Conservation (phyloP, 2,888 invertebrate species). For the Phorcus lineatus region DNA sequence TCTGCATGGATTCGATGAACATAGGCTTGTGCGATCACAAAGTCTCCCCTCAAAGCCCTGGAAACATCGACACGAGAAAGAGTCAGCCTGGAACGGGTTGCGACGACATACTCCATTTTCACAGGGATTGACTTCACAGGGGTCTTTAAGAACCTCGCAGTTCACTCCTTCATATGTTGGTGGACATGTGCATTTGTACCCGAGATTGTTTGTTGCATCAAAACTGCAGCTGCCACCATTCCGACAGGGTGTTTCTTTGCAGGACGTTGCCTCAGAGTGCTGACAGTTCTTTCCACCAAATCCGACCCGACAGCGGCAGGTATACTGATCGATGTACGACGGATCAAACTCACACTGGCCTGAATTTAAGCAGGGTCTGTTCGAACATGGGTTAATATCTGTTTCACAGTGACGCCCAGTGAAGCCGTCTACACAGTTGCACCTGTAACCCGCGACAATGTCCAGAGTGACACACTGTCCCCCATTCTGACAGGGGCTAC, state of each 20-base stretch:
- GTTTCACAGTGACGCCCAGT: slow-evolving; percentile 16
- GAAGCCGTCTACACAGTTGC: background rate
- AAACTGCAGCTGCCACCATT: slow-evolving; percentile 10
- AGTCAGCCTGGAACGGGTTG: background rate
- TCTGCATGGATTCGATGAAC: slow-evolving; percentile 10
- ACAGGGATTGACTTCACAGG: background rate
- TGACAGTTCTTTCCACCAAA: slow-evolving; percentile 20
- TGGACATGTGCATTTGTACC: slow-evolving; percentile 18
- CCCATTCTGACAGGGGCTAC: background rate
- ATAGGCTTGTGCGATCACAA: background rate
- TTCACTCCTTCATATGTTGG: slow-evolving; percentile 14
- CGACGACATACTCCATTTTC: background rate
- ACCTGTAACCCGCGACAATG: background rate
- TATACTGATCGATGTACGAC: slow-evolving; percentile 6
- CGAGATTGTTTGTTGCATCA: background rate
- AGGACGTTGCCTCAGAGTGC: background rate
- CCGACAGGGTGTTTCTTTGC: background rate
- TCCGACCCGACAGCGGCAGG: slow-evolving; percentile 19
- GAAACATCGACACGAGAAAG: background rate
- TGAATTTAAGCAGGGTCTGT: slow-evolving; percentile 1
- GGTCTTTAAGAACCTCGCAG: slow-evolving; percentile 17
- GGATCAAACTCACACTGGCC: background rate
- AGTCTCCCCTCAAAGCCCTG: background rate
- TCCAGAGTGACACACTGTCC: background rate
- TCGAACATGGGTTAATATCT: background rate